Percentiles rank a stretch among this genome's conserved stretches.
These are phyloP conservation scores for Leucoma salicis DNA, from an alignment of 2,888 invertebrate species.

Conservation along the genomic window DNA sequence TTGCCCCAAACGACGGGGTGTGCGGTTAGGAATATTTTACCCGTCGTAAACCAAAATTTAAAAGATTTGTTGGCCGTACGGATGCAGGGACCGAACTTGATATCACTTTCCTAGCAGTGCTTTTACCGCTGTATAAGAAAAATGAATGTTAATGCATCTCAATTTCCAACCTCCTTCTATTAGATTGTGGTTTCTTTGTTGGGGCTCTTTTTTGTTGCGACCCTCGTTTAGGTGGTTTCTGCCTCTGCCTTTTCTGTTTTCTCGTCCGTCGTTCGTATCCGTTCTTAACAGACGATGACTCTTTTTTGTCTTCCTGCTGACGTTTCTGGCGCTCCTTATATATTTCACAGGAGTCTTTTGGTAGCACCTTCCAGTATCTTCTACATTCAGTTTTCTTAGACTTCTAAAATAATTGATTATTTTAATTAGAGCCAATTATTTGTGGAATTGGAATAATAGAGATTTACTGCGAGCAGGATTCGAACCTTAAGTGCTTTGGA, in stretches of 20 bases:
- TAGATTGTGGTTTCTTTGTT: neutral
- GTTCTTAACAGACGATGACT: neutral
- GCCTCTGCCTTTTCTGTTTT: neutral
- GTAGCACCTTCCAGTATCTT: conserved; percentile 50
- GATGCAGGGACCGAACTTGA: too few relatives aligned
- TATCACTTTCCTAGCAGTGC: too few relatives aligned
- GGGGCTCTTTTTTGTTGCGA: neutral
- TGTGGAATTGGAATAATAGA: too few relatives aligned
- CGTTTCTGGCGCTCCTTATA: conserved; percentile 47
- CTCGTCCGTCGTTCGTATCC: neutral
- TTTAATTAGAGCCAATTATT: too few relatives aligned
- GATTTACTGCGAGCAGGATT: too few relatives aligned
- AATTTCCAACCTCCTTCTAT: neutral
- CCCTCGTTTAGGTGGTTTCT: neutral
- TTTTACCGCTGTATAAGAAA: too few relatives aligned
- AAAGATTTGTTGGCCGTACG: too few relatives aligned
- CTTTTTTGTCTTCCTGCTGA: neutral
- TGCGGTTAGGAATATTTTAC: too few relatives aligned
- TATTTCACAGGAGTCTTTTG: conserved; percentile 61
- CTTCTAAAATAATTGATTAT: conserved; percentile 5
- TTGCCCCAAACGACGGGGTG: too few relatives aligned
- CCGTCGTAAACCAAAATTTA: too few relatives aligned
- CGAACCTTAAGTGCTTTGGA: too few relatives aligned
- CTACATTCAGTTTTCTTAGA: conserved; percentile 15
- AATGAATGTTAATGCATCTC: neutral